These are phyloP conservation scores for Nylanderia fulva DNA, from an alignment of 1,140 invertebrate species.

Conservation along the genomic window DNA sequence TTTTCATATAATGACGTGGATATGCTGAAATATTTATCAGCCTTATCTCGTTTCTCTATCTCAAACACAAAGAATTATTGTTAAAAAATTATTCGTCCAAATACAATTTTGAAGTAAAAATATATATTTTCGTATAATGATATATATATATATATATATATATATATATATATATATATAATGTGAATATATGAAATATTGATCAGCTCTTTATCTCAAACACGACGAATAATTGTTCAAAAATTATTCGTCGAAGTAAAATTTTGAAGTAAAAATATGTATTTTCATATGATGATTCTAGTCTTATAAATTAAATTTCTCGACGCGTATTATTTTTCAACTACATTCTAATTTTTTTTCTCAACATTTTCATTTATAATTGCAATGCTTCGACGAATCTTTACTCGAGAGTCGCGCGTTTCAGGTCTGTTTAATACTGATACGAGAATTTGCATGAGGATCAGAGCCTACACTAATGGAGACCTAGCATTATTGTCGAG, in stretches of 20 bases:
- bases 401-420: background rate
- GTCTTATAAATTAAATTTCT: background rate
- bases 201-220: background rate
- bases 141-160: too few relatives aligned
- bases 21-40: background rate
- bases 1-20: background rate
- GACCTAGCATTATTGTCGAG: constrained; percentile 39
- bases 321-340: background rate
- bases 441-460: background rate
- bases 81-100: too few relatives aligned
- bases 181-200: background rate
- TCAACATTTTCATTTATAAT: background rate
- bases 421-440: too few relatives aligned
- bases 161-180: background rate
- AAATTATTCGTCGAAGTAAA: too few relatives aligned
- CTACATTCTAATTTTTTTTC: background rate
- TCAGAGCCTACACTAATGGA: constrained; percentile 33
- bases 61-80: background rate
- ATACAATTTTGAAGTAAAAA: too few relatives aligned
- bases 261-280: too few relatives aligned
- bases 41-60: background rate
- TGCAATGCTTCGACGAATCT: background rate
- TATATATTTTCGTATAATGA: too few relatives aligned
- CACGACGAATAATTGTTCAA: background rate
- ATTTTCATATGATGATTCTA: too few relatives aligned